phyloP scores from a whole-genome alignment of 2,797 vertebrate species.

The Notoglanidium macrostoma region DNA sequence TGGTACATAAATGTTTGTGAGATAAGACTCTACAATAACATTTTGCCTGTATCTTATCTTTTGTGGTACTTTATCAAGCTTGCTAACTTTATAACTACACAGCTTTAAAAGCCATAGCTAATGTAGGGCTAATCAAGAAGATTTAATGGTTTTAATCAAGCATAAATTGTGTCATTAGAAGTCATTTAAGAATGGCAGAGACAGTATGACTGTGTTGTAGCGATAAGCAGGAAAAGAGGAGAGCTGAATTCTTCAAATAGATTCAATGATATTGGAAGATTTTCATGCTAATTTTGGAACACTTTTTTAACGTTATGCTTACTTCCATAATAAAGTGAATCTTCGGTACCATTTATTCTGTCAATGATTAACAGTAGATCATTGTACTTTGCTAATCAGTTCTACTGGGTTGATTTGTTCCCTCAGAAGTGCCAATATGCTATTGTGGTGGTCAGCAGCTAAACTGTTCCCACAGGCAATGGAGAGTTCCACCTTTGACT shows the following conservation, averaged over 20 bases:
- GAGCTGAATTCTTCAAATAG: not conserved
- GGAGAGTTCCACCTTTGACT: constrained; percentile 69
- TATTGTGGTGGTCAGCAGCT: constrained; percentile 52
- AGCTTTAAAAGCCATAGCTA: constrained; percentile 54
- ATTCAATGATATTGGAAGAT: not conserved
- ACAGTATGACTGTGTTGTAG: constrained; percentile 28
- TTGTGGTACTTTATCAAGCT: constrained; percentile 46
- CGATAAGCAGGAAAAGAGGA: constrained; percentile 7
- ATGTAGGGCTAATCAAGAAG: constrained; percentile 56
- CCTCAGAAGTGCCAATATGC: constrained; percentile 47
- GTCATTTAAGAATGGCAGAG: constrained; percentile 35
- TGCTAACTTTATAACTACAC: constrained; percentile 49
- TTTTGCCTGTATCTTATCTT: constrained; percentile 39
- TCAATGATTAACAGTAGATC: not conserved
- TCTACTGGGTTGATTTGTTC: not conserved
- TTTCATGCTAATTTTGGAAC: constrained; percentile 5
- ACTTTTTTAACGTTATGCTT: not conserved
- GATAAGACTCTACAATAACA: constrained; percentile 44
- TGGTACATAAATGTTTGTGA: constrained; percentile 32
- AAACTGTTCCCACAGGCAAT: constrained; percentile 51
- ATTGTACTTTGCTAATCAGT: not conserved
- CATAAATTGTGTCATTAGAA: constrained; percentile 56
- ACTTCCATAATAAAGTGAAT: not conserved
- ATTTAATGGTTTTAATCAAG: constrained; percentile 59
- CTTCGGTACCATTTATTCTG: not conserved